Evolutionary conservation across 2,888 invertebrate genomes (phyloP).

Genomic region (Subacronicta megacephala): DNA sequence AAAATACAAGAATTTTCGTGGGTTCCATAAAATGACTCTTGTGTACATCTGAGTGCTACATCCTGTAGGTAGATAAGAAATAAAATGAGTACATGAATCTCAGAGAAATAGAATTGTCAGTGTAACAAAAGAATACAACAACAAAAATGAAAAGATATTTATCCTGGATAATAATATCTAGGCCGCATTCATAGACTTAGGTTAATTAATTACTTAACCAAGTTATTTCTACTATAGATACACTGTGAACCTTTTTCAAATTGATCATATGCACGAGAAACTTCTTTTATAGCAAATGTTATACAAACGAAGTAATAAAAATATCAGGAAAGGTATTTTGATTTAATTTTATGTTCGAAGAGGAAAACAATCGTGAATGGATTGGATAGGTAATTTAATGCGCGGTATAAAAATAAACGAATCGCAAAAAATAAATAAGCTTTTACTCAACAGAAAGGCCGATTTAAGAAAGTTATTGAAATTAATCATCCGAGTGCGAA

Average conservation of each 20-base stretch:
- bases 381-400: conserved; percentile 37
- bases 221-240: conserved; percentile 27
- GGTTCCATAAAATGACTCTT: conserved; percentile 3
- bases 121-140: conserved; percentile 15
- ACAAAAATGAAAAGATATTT: conserved; percentile 12
- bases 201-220: too few species aligned
- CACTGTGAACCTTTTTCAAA: conserved; percentile 15
- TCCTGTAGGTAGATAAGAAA: conserved; percentile 15
- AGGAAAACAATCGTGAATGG: conserved; percentile 26
- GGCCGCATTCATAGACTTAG: too few species aligned
- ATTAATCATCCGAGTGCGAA: conserved; percentile 20
- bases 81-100: conserved; percentile 22
- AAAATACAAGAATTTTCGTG: conserved; percentile 8
- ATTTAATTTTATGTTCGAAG: conserved; percentile 26
- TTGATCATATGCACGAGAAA: conserved; percentile 10
- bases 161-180: background rate
- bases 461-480: conserved; percentile 32
- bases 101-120: conserved; percentile 14
- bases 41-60: conserved; percentile 7
- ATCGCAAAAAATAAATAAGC: conserved; percentile 22
- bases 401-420: conserved; percentile 24
- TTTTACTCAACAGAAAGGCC: conserved; percentile 16
- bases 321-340: conserved; percentile 18
- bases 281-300: conserved; percentile 7
- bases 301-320: conserved; percentile 29